A percentile compares a stretch with the other conserved stretches of the same genome.
Conservation (phyloP, 2,888 invertebrate genomes). For the Himalopsyche anomala region DNA sequence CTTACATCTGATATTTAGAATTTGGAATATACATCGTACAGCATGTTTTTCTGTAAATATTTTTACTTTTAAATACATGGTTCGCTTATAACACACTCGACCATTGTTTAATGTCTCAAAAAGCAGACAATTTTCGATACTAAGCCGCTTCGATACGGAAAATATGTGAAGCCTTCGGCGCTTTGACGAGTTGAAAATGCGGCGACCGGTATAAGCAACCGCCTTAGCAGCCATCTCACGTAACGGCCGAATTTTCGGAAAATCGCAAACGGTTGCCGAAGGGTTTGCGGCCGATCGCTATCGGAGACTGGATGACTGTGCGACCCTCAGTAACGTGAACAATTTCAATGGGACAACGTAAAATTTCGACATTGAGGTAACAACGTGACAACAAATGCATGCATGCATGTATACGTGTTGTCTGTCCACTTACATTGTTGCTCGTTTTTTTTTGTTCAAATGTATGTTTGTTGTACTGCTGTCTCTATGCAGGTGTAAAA, state of each 20-base stretch:
- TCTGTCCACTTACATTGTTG: background rate
- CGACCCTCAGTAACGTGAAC: slow-evolving; percentile 45
- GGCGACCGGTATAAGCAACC: background rate
- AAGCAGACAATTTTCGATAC: slow-evolving; percentile 11
- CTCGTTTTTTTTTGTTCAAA: background rate
- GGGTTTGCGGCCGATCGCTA: slow-evolving; percentile 8
- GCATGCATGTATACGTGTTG: background rate
- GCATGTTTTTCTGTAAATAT: background rate
- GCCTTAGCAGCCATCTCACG: slow-evolving; percentile 1
- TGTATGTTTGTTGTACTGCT: background rate
- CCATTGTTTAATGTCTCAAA: slow-evolving; percentile 15
- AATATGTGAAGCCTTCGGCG: slow-evolving; percentile 14
- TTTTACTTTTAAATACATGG: background rate
- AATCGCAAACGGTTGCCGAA: background rate
- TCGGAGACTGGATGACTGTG: background rate
- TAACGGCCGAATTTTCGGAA: slow-evolving; percentile 27
- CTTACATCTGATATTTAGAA: too few relatives aligned
- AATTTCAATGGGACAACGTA: slow-evolving; percentile 26
- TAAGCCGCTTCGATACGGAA: slow-evolving; percentile 24
- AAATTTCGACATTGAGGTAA: slow-evolving; percentile 43
- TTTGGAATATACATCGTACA: too few relatives aligned
- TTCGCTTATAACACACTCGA: background rate
- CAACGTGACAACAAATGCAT: background rate
- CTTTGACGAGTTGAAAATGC: background rate
- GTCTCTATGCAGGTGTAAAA: background rate